These are phyloP conservation scores for Pemphigus obesinymphae DNA, from an alignment of 1,140 invertebrate species.

Conservation along the genomic window DNA sequence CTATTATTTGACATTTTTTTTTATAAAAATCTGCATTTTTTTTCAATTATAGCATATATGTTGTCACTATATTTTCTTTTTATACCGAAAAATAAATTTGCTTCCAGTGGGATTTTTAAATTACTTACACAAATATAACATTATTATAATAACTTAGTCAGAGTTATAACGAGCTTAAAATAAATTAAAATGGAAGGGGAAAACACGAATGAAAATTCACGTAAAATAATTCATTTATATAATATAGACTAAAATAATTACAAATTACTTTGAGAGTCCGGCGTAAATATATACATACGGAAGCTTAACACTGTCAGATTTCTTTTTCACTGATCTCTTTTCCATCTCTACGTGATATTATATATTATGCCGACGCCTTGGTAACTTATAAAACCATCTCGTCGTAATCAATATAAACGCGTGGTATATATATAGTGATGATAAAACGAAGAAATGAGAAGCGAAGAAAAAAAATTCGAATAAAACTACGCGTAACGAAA, in stretches of 20 bases:
- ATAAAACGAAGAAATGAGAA: constrained; percentile 1
- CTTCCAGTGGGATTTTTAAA: not conserved
- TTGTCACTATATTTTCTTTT: too few relatives aligned
- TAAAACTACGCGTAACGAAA: constrained; percentile 29
- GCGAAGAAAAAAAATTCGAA: constrained; percentile 9
- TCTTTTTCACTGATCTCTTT: not conserved
- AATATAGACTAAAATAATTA: not conserved
- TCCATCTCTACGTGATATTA: not conserved
- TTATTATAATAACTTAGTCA: not conserved
- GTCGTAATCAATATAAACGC: constrained; percentile 19
- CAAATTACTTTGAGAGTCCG: not conserved
- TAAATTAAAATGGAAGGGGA: not conserved
- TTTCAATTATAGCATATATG: not conserved
- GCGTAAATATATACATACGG: not conserved
- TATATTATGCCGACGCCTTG: not conserved
- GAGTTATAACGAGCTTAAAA: not conserved
- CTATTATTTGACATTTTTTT: too few relatives aligned
- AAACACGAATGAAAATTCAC: not conserved
- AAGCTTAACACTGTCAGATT: constrained; percentile 18
- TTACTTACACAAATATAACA: too few relatives aligned
- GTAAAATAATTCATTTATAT: constrained; percentile 1
- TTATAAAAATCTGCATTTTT: too few relatives aligned
- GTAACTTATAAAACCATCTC: constrained; percentile 31
- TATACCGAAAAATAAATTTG: not conserved
- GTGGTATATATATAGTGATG: too few relatives aligned